These are phyloP conservation scores for Ptilorrhoa leucosticta DNA, from an alignment of 2,113 vertebrate genomes.

Conservation along the genomic window DNA sequence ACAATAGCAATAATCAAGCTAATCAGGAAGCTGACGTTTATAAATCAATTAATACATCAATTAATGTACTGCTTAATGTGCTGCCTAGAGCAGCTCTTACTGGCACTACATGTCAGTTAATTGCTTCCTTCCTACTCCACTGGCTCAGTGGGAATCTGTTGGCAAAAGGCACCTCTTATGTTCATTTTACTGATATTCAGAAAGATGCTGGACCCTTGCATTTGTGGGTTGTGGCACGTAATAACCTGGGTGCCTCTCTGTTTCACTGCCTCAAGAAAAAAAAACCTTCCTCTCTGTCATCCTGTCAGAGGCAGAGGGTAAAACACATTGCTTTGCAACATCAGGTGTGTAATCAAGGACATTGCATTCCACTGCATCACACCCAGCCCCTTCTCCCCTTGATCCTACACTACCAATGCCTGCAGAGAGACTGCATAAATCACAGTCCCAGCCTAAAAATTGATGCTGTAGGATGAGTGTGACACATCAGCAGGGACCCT, in stretches of 20 bases:
- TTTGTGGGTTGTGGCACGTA: background rate
- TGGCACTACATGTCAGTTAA: conserved; percentile 9
- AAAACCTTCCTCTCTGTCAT: background rate
- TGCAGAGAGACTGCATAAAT: background rate
- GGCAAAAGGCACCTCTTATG: background rate
- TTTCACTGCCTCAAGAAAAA: background rate
- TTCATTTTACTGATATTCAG: background rate
- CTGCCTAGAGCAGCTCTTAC: conserved; percentile 44
- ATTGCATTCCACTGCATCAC: background rate
- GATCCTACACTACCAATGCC: background rate
- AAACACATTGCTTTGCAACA: background rate
- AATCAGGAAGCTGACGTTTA: conserved; percentile 49
- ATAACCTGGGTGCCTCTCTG: background rate
- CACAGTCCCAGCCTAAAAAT: background rate
- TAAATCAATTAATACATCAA: conserved; percentile 63
- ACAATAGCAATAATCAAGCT: conserved; percentile 34
- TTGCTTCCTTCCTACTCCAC: conserved; percentile 28
- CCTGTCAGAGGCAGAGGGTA: background rate
- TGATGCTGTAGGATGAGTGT: background rate
- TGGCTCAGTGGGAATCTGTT: background rate
- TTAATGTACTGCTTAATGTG: conserved; percentile 50
- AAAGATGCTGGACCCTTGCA: background rate
- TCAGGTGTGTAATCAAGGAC: background rate
- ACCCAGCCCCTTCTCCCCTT: background rate
- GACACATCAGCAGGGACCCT: background rate